Evolutionary conservation across 2,797 vertebrate genomes (phyloP).

Genomic region (Epinephelus coioides): DNA sequence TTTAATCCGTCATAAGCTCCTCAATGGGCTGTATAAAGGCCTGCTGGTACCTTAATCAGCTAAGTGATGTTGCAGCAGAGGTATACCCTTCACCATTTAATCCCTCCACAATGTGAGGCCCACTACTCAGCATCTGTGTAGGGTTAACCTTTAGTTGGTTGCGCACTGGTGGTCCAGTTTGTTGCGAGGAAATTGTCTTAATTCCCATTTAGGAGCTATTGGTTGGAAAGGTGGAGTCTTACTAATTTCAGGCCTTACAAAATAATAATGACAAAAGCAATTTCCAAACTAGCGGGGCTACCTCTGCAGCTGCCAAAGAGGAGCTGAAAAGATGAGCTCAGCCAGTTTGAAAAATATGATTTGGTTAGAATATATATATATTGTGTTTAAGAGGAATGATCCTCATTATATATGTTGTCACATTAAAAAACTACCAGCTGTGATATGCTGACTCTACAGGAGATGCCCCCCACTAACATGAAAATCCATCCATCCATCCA

Average conservation of each 20-base stretch:
- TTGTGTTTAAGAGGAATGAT: too few relatives aligned
- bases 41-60: slow-evolving; percentile 73
- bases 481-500: too few relatives aligned
- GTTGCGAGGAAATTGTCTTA: neutral
- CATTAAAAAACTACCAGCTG: too few relatives aligned
- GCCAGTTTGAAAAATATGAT: neutral
- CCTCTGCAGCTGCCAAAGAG: too few relatives aligned
- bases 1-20: slow-evolving; percentile 78
- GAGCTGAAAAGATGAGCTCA: neutral
- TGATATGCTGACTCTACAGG: too few relatives aligned
- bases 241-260: too few relatives aligned
- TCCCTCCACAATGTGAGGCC: slow-evolving; percentile 50
- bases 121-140: slow-evolving; percentile 29
- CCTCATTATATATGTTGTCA: too few relatives aligned
- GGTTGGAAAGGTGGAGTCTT: neutral
- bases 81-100: slow-evolving; percentile 70
- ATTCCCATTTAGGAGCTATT: neutral
- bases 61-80: slow-evolving; percentile 70
- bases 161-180: neutral
- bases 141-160: slow-evolving; percentile 34
- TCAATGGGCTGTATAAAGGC: slow-evolving; percentile 71
- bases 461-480: too few relatives aligned
- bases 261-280: too few relatives aligned
- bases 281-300: too few relatives aligned
- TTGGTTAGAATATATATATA: too few relatives aligned